These are phyloP conservation scores for Oriolus oriolus DNA, from an alignment of 2,113 vertebrate species.

Conservation along the genomic window DNA sequence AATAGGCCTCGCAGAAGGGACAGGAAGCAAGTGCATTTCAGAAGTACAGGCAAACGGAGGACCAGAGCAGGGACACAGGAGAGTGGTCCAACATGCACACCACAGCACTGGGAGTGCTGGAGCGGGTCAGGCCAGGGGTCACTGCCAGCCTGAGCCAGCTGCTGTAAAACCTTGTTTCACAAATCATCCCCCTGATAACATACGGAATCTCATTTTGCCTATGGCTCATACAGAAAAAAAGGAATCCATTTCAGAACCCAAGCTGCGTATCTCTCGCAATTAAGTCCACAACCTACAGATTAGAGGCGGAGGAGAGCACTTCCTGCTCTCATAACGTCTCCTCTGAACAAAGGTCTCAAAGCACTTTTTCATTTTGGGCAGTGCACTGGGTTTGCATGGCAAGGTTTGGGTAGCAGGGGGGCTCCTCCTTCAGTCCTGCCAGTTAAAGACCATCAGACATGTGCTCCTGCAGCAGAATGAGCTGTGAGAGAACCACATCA, in stretches of 20 bases:
- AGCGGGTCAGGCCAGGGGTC: neutral
- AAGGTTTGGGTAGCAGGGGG: neutral
- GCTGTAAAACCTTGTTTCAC: neutral
- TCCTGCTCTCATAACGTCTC: neutral
- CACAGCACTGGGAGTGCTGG: neutral
- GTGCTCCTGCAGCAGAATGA: neutral
- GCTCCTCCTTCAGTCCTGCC: neutral
- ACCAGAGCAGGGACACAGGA: neutral
- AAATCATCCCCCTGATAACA: neutral
- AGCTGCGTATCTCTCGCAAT: neutral
- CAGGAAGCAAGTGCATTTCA: neutral
- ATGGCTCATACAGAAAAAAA: neutral
- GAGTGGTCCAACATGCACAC: accelerated
- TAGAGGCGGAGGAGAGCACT: neutral
- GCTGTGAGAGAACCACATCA: neutral
- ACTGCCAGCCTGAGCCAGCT: neutral
- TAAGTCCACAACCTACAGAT: neutral
- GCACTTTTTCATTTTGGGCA: neutral
- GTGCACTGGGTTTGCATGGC: neutral
- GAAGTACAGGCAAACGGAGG: neutral
- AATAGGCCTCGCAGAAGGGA: neutral
- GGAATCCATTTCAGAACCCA: neutral
- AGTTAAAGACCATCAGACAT: neutral
- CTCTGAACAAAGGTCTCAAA: neutral
- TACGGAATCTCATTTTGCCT: neutral